Base-by-base conservation (phyloP, 2,888 invertebrate genomes). In the Gymnocheta viridis region DNA sequence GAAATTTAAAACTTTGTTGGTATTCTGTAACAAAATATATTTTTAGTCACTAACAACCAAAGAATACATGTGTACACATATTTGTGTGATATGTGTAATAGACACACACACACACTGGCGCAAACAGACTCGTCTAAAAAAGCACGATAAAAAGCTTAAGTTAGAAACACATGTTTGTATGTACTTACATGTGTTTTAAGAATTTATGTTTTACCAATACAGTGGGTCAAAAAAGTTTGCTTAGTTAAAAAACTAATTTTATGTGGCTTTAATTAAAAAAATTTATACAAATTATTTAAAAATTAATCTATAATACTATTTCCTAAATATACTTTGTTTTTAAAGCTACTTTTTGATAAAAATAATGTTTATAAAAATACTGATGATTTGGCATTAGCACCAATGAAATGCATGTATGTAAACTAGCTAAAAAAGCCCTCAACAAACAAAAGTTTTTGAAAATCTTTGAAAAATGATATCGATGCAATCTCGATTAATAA, bases 1-100 rank as follows among this genome's bases (percentile, higher is more conserved):
- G 74, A 79, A 70, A 1, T 44, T 64, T 41, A n/a, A 49, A 69
- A 54, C 69, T 32, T 64, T 66, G 7, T 47, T 66, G 72, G 72
- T 56, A 66, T n/a, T n/a, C 19, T 38, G 29, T 17, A 47, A 44
- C 62, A 54, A 69, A 78, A 38, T 44, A 41, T 38, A 56, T 56
- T 69, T 51, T 41, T 29, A 29, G 27, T 32, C 2, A 19, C 14
- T 9, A 38, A 69, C 4, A 60, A 47, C 47, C n/a, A n/a, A n/a
- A n/a, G n/a, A n/a, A n/a, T n/a, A n/a, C n/a, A n/a, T n/a, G n/a
- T n/a, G n/a, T n/a, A n/a, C n/a, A n/a, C n/a, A n/a, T n/a, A 32
- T 32, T 1, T 4, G 32, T 5, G 32, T 32, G 5, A 14, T 27
- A 38, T 38, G 3, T 5, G 4, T 54, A 38, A 24, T 6, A n/a